Conservation (phyloP, 2,888 invertebrate species). For the Ypsolopha scabrella region DNA sequence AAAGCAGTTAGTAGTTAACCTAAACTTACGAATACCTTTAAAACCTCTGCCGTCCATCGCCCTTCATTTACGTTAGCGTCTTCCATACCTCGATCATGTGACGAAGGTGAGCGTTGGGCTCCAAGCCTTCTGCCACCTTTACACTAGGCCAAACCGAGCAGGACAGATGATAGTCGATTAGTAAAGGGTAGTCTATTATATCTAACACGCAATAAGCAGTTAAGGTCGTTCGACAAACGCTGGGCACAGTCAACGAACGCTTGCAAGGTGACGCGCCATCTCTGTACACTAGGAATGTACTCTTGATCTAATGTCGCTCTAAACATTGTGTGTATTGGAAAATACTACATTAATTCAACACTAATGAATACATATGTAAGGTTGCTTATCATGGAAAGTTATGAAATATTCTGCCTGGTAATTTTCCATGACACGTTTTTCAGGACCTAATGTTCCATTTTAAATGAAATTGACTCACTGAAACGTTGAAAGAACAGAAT, state of each 20-base stretch:
- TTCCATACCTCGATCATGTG: constrained; percentile 47
- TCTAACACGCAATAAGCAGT: constrained; percentile 42
- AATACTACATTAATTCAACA: no score
- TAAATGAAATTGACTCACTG: no score
- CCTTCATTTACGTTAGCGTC: constrained; percentile 68
- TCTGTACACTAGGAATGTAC: not conserved
- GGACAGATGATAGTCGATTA: constrained; percentile 50
- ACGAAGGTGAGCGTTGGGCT: constrained; percentile 50
- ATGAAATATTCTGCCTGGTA: no score
- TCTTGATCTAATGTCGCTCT: no score
- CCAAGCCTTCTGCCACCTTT: constrained; percentile 37
- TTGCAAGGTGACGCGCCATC: constrained; percentile 53
- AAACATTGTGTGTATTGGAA: no score
- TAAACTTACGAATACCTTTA: constrained; percentile 44
- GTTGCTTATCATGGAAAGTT: no score
- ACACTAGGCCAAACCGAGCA: constrained; percentile 32
- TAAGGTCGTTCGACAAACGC: constrained; percentile 64
- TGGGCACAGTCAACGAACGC: constrained; percentile 50
- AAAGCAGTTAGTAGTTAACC: constrained; percentile 41
- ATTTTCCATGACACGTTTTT: no score
- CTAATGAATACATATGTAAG: no score
- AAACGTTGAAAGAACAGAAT: no score
- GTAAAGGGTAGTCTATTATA: constrained; percentile 23
- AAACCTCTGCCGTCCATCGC: constrained; percentile 49
- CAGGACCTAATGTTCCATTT: no score